Evolutionary conservation across 2,797 vertebrate species (phyloP), one percentile per base, ranked within the genome.

Genomic region (Chaetodon trifasciatus): DNA sequence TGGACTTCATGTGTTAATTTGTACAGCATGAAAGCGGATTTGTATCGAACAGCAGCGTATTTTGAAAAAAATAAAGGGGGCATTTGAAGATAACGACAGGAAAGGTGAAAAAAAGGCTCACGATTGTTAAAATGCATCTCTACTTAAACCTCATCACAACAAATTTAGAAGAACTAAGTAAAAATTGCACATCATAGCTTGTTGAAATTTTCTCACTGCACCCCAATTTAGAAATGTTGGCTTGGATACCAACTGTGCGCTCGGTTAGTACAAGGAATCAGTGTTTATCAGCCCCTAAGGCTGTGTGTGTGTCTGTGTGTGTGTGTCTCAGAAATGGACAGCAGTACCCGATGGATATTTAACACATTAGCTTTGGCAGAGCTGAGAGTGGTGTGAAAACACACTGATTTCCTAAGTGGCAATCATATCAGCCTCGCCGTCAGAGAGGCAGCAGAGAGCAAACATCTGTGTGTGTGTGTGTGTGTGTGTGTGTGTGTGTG

Each of bases 371-470:
- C 89, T 94, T 92, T 93, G 93, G 92, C 91, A 89, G 90, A 92
- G 91, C 90, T 79, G 90, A 92, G 91, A 91, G 92, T 93, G 88
- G 92, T 94, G 92, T 93, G 92, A 94, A 94, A 94, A 94, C 89
- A 92, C 93, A 94, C 92, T 94, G 93, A 94, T 95, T 95, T 94
- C 92, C 92, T 93, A 93, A 94, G 92, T 93, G 94, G 92, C 92
- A 93, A 94, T 94, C 93, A 93, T 93, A 93, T 94, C 92, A 93
- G 92, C 87, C 82, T 92, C 82, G 74, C 89, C 89, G 81, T 93
- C 88, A 92, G 89, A 91, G 89, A 93, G 89, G 92, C 87, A 92
- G 88, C 90, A 91, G 85, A 93, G 93, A 92, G 93, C 93, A 94
- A 94, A 94, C 93, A 93, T 94, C 92, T 94, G 93, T 92, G 93